These are phyloP conservation scores for Ceyx erithaca DNA, from an alignment of 2,797 vertebrate species.

Conservation along the genomic window DNA sequence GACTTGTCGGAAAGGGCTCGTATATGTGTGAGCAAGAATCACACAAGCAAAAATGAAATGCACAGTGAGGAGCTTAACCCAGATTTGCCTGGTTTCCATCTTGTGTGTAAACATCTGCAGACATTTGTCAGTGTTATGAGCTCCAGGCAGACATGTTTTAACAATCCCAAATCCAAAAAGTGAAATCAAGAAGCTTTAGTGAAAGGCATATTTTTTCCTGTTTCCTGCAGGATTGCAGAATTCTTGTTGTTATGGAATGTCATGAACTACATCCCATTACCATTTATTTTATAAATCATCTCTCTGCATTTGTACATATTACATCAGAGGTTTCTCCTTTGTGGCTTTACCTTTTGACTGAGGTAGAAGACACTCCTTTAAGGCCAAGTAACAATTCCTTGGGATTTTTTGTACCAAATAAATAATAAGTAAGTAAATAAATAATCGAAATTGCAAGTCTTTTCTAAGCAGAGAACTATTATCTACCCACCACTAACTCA, in stretches of 20 bases:
- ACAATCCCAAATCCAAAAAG: neutral
- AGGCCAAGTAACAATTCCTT: neutral
- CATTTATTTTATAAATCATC: neutral
- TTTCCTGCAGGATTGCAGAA: neutral
- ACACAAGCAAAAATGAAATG: slow-evolving; percentile 24
- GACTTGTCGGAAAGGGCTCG: slow-evolving; percentile 35
- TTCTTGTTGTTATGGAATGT: neutral
- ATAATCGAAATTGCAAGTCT: neutral
- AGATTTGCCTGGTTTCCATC: slow-evolving; percentile 12
- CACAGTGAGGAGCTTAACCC: slow-evolving; percentile 18
- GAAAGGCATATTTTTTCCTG: neutral
- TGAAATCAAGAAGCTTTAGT: neutral
- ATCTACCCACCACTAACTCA: neutral
- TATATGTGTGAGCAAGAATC: slow-evolving; percentile 23
- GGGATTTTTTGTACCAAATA: neutral
- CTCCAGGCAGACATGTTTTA: neutral
- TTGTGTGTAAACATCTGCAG: neutral
- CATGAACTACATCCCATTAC: neutral
- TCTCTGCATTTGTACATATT: neutral
- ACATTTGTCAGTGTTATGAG: neutral
- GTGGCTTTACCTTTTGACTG: neutral
- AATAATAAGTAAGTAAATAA: too few species aligned
- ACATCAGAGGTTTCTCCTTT: neutral
- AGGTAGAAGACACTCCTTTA: neutral
- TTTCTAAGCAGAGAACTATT: neutral